Percentiles rank a stretch among this genome's conserved stretches.
phyloP scores from a whole-genome alignment of 2,888 invertebrate genomes.

The Campopleginae sp. region DNA sequence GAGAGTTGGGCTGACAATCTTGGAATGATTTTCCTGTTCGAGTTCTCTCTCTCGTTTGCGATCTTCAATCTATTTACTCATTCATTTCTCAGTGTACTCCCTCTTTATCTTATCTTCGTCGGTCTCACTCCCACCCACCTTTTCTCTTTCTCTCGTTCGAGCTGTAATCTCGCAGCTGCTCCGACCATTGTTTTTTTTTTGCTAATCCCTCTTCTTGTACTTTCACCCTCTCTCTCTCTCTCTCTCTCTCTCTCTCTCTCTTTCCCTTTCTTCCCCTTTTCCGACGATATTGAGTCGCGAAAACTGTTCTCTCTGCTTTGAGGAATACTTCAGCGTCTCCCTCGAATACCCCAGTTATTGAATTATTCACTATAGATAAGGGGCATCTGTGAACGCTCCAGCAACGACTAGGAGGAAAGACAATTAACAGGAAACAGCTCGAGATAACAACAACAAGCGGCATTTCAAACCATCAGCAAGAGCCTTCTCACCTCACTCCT shows the following conservation, averaged over 20 bases:
- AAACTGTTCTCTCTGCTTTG: constrained; percentile 40
- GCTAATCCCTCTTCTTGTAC: constrained; percentile 11
- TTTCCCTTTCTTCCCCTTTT: constrained; percentile 12
- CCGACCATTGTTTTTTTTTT: constrained; percentile 38
- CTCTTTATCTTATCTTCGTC: constrained; percentile 9
- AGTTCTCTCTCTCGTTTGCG: constrained; percentile 35
- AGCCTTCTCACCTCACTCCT: constrained; percentile 17
- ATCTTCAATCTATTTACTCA: constrained; percentile 51
- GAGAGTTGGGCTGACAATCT: constrained; percentile 22
- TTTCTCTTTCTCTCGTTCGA: constrained; percentile 12
- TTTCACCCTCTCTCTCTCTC: background rate
- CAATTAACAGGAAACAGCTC: constrained; percentile 83
- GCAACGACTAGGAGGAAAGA: constrained; percentile 77
- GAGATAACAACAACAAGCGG: constrained; percentile 81
- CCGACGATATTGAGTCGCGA: constrained; percentile 21
- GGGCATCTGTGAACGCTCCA: constrained; percentile 75
- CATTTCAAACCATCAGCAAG: constrained; percentile 66
- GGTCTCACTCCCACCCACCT: background rate
- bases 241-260: background rate
- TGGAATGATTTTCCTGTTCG: constrained; percentile 38
- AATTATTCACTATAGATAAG: constrained; percentile 83
- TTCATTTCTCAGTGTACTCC: constrained; percentile 27
- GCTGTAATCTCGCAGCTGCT: constrained; percentile 53
- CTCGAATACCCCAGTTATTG: constrained; percentile 80
- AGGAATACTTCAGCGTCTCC: constrained; percentile 51